phyloP scores from a whole-genome alignment of 2,113 vertebrate genomes.

The Felis catus region DNA sequence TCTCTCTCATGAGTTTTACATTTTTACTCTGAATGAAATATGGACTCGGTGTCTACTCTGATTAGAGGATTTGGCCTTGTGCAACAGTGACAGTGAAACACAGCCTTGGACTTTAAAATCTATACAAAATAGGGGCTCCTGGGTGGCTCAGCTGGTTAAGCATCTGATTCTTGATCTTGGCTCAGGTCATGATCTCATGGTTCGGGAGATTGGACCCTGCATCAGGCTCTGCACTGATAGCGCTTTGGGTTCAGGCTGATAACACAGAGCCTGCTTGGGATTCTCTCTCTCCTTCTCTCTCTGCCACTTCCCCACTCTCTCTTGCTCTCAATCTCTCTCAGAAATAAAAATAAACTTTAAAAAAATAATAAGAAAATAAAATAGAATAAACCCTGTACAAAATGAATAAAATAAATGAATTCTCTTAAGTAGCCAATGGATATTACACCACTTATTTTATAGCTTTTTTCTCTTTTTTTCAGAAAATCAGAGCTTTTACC shows the following conservation, averaged over 20 bases:
- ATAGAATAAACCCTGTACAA: not conserved
- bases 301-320: too few species aligned
- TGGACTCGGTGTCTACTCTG: not conserved
- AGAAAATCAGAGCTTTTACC: not conserved
- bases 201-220: too few species aligned
- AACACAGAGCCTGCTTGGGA: too few species aligned
- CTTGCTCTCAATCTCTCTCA: too few species aligned
- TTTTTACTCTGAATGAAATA: not conserved
- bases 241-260: too few species aligned
- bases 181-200: too few species aligned
- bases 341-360: too few species aligned
- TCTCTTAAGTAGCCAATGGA: not conserved
- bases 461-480: not conserved
- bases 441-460: not conserved
- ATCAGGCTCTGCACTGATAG: too few species aligned
- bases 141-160: too few species aligned
- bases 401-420: constrained; percentile 16
- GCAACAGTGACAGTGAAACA: not conserved
- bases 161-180: too few species aligned
- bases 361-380: too few species aligned
- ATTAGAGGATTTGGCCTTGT: not conserved
- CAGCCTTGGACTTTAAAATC: constrained; percentile 6
- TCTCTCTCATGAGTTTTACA: not conserved
- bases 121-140: not conserved
- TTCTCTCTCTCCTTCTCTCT: too few species aligned